phyloP scores from a whole-genome alignment of 1,140 invertebrate species.

The Mizuhopecten yessoensis region DNA sequence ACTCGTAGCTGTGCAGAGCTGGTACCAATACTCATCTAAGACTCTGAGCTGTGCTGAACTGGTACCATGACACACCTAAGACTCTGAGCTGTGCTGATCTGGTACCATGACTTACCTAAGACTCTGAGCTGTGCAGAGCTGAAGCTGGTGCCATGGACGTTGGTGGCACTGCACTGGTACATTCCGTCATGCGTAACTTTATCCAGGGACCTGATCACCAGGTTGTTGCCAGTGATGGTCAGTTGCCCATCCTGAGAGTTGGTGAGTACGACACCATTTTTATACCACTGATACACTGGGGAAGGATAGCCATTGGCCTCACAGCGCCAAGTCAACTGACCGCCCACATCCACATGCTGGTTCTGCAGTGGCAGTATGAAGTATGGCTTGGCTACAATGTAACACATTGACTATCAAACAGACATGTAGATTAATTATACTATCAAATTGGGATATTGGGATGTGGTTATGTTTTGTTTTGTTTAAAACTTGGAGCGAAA shows the following conservation, averaged over 20 bases:
- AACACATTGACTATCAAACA: neutral
- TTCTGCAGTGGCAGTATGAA: constrained; percentile 95
- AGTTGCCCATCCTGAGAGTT: constrained; percentile 80
- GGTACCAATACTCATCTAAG: too few species aligned
- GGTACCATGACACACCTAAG: too few species aligned
- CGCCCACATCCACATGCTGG: constrained; percentile 93
- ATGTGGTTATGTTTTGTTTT: too few species aligned
- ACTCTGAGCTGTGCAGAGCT: constrained; percentile 95
- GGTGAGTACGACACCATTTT: constrained; percentile 85
- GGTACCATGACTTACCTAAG: constrained; percentile 61
- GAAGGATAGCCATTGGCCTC: constrained; percentile 91
- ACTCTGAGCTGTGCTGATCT: too few species aligned
- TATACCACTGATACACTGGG: constrained; percentile 92
- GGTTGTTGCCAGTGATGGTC: constrained; percentile 61
- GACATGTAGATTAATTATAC: too few species aligned
- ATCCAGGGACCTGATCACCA: constrained; percentile 61
- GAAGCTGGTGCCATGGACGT: constrained; percentile 93
- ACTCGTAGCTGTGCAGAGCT: too few species aligned
- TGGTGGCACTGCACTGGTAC: constrained; percentile 95
- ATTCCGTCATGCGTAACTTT: constrained; percentile 89
- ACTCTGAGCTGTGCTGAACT: too few species aligned
- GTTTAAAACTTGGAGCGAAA: too few species aligned
- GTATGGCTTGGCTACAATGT: constrained; percentile 90
- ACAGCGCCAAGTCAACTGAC: constrained; percentile 95
- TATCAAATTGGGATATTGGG: too few species aligned